These are phyloP conservation scores for Caenorhabditis latens DNA, from an alignment of 1,140 invertebrate genomes.

Conservation along the genomic window DNA sequence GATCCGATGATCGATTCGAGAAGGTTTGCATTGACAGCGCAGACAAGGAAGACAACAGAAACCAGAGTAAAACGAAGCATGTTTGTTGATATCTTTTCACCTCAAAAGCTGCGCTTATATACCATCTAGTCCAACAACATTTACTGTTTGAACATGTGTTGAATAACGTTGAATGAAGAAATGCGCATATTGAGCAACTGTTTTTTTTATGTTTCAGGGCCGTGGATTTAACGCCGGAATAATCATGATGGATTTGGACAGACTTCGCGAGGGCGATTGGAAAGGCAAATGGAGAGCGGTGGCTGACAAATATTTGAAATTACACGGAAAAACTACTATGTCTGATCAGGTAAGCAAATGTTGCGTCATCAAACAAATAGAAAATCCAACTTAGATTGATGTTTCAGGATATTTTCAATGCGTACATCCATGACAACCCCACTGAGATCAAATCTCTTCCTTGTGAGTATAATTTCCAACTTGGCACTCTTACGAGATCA, in stretches of 20 bases:
- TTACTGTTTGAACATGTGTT: constrained; percentile 39
- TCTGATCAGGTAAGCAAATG: constrained; percentile 22
- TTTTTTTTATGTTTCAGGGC: constrained; percentile 32
- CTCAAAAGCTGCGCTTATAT: background rate
- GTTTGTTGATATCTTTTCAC: background rate
- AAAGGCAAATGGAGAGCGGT: constrained; percentile 10
- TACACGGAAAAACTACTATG: constrained; percentile 46
- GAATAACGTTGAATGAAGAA: too few relatives aligned
- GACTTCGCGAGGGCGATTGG: background rate
- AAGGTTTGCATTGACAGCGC: background rate
- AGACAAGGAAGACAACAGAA: background rate
- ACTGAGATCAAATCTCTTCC: constrained; percentile 2
- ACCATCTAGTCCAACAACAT: background rate
- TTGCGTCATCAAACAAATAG: background rate
- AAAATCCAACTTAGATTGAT: background rate
- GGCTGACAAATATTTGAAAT: constrained; percentile 42
- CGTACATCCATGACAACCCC: constrained; percentile 1
- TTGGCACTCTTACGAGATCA: background rate
- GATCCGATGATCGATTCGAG: background rate
- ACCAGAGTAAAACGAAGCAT: constrained; percentile 31
- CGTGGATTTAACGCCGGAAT: constrained; percentile 34
- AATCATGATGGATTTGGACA: constrained; percentile 41
- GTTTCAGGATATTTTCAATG: constrained; percentile 34
- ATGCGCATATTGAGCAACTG: constrained; percentile 14
- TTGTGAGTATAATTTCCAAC: constrained; percentile 26